phyloP scores from a whole-genome alignment of 2,797 vertebrate genomes.

The Simalia tracyae region DNA sequence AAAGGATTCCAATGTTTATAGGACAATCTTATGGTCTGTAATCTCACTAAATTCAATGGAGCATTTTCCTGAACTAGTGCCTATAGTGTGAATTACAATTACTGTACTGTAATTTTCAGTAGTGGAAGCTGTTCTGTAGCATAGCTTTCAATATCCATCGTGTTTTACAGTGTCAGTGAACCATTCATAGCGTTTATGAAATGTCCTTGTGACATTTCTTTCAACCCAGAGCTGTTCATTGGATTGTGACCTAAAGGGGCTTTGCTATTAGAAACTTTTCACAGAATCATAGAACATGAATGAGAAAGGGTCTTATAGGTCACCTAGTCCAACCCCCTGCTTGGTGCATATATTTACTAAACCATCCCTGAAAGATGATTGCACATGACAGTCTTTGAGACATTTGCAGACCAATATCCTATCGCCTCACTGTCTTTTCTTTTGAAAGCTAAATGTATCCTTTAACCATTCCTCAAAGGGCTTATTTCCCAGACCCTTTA shows the following conservation, averaged over 20 bases:
- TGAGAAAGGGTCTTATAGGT: neutral
- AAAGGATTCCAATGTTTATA: too few species aligned
- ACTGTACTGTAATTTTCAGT: neutral
- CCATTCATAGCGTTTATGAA: neutral
- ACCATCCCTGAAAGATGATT: neutral
- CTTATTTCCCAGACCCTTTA: neutral
- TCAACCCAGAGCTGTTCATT: neutral
- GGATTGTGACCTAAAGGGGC: neutral
- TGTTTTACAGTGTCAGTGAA: neutral
- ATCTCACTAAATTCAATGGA: neutral
- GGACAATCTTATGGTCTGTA: neutral
- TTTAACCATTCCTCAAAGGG: neutral
- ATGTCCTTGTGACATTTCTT: neutral
- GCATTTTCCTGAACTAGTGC: neutral
- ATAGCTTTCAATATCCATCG: neutral
- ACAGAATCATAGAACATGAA: neutral
- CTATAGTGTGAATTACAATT: neutral
- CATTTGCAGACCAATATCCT: neutral
- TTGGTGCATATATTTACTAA: neutral
- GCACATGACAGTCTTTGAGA: neutral
- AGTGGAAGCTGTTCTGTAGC: neutral
- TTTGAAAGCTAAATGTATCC: neutral
- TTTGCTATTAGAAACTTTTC: neutral
- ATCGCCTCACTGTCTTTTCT: slow-evolving; percentile 10
- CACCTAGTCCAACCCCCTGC: neutral